A percentile compares a stretch with the other conserved stretches of the same genome.
phyloP scores from a whole-genome alignment of 2,113 vertebrate genomes.

The Campylorhamphus procurvoides region DNA sequence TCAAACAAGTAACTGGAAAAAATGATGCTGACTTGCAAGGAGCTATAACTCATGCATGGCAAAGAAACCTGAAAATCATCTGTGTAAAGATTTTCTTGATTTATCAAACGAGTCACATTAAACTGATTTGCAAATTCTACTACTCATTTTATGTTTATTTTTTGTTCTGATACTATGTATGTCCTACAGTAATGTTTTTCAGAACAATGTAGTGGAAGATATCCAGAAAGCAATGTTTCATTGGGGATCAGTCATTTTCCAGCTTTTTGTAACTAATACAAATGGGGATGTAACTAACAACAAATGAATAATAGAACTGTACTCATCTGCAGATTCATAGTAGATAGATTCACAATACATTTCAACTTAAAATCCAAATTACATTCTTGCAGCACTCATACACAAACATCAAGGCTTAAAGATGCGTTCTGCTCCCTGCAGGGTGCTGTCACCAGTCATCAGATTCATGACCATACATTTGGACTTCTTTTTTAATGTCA shows the following conservation, averaged over 20 bases:
- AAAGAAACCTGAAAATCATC: background rate
- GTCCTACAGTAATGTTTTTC: background rate
- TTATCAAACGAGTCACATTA: background rate
- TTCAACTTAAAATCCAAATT: background rate
- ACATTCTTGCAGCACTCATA: background rate
- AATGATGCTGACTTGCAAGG: background rate
- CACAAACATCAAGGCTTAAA: background rate
- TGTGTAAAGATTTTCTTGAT: background rate
- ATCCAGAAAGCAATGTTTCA: slow-evolving; percentile 7
- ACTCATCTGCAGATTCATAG: background rate
- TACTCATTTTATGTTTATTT: background rate
- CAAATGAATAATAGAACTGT: slow-evolving; percentile 19
- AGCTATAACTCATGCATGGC: background rate
- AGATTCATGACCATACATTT: background rate
- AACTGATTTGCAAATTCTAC: background rate
- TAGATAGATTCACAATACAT: background rate
- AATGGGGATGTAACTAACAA: slow-evolving; percentile 38
- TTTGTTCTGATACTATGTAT: background rate
- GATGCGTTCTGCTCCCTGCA: background rate
- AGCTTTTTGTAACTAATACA: slow-evolving; percentile 44
- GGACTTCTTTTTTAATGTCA: background rate
- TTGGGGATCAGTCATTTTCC: background rate
- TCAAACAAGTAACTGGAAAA: background rate
- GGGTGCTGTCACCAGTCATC: background rate
- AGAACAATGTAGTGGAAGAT: background rate